Evolutionary conservation across 2,797 vertebrate genomes (phyloP).

Genomic region (Chelidonichthys spinosus): DNA sequence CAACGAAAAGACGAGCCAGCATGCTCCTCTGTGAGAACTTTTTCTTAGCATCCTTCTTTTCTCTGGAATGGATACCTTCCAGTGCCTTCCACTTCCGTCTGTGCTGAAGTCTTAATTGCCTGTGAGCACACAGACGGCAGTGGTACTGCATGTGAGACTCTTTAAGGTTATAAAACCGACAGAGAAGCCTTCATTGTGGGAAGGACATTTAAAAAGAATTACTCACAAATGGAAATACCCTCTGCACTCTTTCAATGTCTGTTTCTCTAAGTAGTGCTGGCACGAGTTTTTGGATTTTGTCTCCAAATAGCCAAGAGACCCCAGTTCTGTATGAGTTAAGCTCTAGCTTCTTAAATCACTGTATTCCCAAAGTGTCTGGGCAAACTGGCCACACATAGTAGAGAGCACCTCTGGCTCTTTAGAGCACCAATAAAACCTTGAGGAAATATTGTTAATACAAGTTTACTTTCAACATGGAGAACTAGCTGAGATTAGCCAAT

Average conservation of each 20-base stretch:
- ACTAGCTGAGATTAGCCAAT: background rate
- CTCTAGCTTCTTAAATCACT: constrained; percentile 17
- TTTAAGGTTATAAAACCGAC: constrained; percentile 63
- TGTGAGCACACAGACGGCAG: constrained; percentile 19
- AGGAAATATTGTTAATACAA: background rate
- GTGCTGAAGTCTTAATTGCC: constrained; percentile 64
- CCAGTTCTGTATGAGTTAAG: constrained; percentile 7
- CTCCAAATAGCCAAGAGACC: constrained; percentile 35
- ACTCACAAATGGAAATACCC: constrained; percentile 31
- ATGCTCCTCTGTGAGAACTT: constrained; percentile 15
- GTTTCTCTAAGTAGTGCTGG: constrained; percentile 4
- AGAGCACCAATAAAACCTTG: no score
- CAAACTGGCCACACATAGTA: background rate
- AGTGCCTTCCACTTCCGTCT: constrained; percentile 37
- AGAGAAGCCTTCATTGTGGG: background rate
- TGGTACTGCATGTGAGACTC: constrained; percentile 36
- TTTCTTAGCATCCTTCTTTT: constrained; percentile 12
- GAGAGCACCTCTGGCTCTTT: background rate
- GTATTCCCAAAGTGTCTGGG: background rate
- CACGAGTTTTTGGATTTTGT: constrained; percentile 6
- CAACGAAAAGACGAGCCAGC: background rate
- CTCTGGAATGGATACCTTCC: constrained; percentile 7
- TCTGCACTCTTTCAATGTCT: background rate
- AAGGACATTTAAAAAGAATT: constrained; percentile 41
- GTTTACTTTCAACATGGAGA: background rate